Conservation (phyloP, 2,888 invertebrate species). For the Kryphioiulus occultus region DNA sequence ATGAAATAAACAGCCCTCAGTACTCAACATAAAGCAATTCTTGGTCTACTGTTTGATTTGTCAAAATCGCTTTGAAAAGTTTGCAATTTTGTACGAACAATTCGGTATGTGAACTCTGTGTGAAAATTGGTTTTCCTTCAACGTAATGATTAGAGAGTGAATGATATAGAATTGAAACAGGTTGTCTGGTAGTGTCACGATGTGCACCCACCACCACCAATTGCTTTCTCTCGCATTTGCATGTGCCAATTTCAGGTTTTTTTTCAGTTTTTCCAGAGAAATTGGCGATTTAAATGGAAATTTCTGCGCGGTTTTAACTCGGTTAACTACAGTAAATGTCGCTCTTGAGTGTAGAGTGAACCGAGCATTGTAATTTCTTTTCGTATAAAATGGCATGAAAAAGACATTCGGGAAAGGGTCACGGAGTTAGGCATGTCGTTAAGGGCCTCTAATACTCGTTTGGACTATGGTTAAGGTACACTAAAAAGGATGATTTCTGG, state of each 20-base stretch:
- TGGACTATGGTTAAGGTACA: background rate
- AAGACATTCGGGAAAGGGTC: background rate
- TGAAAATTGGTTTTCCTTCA: too few relatives aligned
- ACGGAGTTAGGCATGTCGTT: background rate
- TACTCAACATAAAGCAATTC: too few relatives aligned
- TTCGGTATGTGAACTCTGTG: too few relatives aligned
- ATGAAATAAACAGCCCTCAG: too few relatives aligned
- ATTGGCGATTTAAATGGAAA: background rate
- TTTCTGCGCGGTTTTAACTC: background rate
- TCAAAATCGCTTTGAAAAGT: too few relatives aligned
- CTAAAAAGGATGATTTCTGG: background rate
- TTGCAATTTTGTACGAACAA: too few relatives aligned
- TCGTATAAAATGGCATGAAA: background rate
- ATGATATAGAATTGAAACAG: background rate
- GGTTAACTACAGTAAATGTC: background rate
- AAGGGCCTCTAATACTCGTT: background rate
- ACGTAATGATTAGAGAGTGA: too few relatives aligned
- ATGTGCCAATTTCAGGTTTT: background rate
- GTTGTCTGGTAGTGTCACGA: background rate
- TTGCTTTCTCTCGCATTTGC: background rate
- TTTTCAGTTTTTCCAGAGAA: background rate
- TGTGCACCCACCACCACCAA: background rate
- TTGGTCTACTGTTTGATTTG: too few relatives aligned
- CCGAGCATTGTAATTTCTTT: background rate
- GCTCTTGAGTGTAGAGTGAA: background rate